Conservation (phyloP, 1,140 invertebrate genomes). For the Rhyacophila brunnea region DNA sequence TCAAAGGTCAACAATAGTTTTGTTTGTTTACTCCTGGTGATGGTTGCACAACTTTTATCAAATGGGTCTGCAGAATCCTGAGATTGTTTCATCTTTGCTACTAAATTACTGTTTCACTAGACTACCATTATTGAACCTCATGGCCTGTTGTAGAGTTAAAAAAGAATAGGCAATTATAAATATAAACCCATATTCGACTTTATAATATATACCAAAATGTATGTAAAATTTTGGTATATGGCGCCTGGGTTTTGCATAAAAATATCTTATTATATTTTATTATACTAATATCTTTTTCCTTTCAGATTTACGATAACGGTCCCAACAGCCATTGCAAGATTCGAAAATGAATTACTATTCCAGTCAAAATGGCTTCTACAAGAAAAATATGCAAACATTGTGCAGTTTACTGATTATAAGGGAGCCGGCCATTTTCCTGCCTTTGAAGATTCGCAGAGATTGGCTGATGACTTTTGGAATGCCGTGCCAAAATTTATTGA, state of each 20-base stretch:
- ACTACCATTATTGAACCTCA: neutral
- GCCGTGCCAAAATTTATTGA: neutral
- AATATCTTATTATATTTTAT: no score
- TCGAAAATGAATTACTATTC: constrained; percentile 57
- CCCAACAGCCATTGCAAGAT: constrained; percentile 59
- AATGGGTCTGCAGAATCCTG: no score
- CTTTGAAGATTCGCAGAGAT: constrained; percentile 65
- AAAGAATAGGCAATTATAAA: neutral
- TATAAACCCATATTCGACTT: no score
- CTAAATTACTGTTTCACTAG: neutral
- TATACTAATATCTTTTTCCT: no score
- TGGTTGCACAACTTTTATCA: no score
- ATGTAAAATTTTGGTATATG: no score
- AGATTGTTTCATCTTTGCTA: no score
- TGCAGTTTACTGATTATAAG: constrained; percentile 55
- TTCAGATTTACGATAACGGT: constrained; percentile 37
- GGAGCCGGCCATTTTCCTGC: constrained; percentile 79
- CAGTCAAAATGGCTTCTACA: constrained; percentile 50
- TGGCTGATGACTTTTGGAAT: constrained; percentile 58
- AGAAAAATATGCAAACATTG: constrained; percentile 55
- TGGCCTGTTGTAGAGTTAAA: neutral
- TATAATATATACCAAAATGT: no score
- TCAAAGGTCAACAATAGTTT: no score
- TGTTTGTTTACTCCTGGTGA: no score
- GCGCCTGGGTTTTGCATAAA: no score